Base-by-base conservation (phyloP, 2,113 vertebrate species). In the Macaca mulatta region DNA sequence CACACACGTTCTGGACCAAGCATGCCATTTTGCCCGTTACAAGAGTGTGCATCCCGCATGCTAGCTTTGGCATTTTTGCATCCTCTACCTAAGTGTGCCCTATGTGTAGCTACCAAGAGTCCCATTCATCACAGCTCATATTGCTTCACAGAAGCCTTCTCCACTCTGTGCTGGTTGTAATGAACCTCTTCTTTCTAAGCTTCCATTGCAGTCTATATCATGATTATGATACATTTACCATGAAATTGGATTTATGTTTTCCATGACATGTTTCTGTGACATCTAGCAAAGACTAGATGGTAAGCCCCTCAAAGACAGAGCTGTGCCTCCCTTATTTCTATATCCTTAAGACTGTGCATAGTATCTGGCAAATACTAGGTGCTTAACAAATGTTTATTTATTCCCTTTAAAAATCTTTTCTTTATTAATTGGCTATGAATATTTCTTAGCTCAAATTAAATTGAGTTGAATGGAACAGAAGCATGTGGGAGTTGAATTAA, bases 381-480 rank as follows among this genome's bases (percentile, higher is more conserved):
- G 38, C 64, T 92, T 87, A 87, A 80, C 13, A 88, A 77, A 48
- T 50, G 32, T 94, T 18, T 88, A 43, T 48, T 35, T 18, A 14
- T 57, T 7, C 16, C 23, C 38, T 67, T 82, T 16, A 14, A 30
- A 48, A 82, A 81, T 32, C 4, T 35, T 48, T 75, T 91, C 52
- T 69, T 32, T 27, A 40, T 75, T 87, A 55, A 75, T 35, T 43
- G 43, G 78, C 12, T 61, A 74, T 27, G 78, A 93, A 32, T 89
- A 55, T 81, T 78, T 97, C 35, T 79, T 48, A 72, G 43, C n/a
- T 94, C n/a, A 92, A 52, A 92, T 17, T 83, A 57, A 95, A 78
- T 82, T 74, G 50, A 83, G 14, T 74, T 89, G 38, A 70, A 93
- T 97, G 59, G 35, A 90, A 82, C 25, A 84, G 64, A 89, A 91